Evolutionary conservation across 2,113 vertebrate genomes (phyloP).

Genomic region (Corydoras maculifer): DNA sequence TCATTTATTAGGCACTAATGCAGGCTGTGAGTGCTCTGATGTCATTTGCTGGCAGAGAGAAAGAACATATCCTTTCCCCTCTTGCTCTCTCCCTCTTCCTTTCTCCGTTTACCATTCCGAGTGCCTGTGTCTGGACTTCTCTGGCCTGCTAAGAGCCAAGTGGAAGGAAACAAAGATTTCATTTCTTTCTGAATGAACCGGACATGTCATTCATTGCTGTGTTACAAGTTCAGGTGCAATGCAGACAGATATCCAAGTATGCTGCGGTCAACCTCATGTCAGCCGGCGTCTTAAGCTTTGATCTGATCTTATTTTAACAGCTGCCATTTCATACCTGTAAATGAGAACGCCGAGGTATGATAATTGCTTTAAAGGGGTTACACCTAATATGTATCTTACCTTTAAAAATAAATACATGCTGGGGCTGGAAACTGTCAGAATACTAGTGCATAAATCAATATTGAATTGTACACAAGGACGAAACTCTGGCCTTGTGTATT

Average conservation of each 20-base stretch:
- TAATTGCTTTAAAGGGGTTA: constrained; percentile 50
- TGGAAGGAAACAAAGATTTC: constrained; percentile 4
- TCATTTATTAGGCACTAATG: constrained; percentile 75
- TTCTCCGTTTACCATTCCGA: constrained; percentile 18
- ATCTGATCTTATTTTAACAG: constrained; percentile 61
- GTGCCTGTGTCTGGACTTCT: constrained; percentile 8
- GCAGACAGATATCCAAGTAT: constrained; percentile 30
- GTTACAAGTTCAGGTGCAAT: constrained; percentile 43
- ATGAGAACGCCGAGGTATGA: constrained; percentile 40
- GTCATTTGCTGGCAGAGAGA: constrained; percentile 60
- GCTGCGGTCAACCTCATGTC: constrained; percentile 47
- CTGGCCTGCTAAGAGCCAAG: not conserved
- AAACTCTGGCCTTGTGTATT: too few species aligned
- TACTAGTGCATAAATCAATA: not conserved
- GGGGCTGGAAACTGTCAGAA: not conserved
- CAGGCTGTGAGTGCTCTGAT: constrained; percentile 65
- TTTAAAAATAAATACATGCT: constrained; percentile 30
- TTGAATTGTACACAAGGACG: too few species aligned
- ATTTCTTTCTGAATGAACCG: not conserved
- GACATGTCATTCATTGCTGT: constrained; percentile 27
- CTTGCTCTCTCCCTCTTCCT: not conserved
- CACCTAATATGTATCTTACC: constrained; percentile 52
- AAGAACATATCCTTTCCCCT: constrained; percentile 50
- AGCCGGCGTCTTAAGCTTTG: not conserved
- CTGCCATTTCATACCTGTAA: constrained; percentile 62